These are phyloP conservation scores for Coptodon bakossiorum DNA, from an alignment of 2,113 vertebrate genomes.

Conservation along the genomic window DNA sequence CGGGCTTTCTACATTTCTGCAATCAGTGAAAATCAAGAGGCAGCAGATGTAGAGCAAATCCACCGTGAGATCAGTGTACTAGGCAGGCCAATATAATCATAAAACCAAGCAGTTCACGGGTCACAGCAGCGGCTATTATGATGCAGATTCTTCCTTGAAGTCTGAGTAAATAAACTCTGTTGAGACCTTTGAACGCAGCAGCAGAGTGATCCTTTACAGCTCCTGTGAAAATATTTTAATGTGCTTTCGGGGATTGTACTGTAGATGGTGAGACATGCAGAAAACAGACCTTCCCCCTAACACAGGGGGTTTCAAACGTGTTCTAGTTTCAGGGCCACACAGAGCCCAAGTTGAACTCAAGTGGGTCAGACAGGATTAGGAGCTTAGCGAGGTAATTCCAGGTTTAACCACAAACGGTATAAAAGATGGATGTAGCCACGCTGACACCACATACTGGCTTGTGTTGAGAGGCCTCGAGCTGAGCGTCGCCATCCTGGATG, in stretches of 20 bases:
- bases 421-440: accelerated
- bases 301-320: background rate
- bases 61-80: background rate
- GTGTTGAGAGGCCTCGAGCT: background rate
- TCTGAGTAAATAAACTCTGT: background rate
- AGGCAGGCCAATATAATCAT: background rate
- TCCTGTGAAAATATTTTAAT: background rate
- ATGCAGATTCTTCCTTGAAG: background rate
- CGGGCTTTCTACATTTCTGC: background rate
- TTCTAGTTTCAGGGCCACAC: background rate
- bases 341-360: background rate
- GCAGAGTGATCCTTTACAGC: background rate
- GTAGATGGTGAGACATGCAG: background rate
- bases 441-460: background rate
- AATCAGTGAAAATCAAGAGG: background rate
- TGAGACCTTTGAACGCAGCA: background rate
- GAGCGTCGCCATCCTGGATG: background rate
- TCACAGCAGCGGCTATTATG: background rate
- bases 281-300: background rate
- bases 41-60: background rate
- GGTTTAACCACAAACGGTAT: background rate
- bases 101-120: background rate
- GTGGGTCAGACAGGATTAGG: background rate
- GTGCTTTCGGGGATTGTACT: background rate
- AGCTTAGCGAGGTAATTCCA: background rate